A percentile compares a stretch with the other conserved stretches of the same genome.
These are phyloP conservation scores for Ischnura elegans DNA, from an alignment of 2,888 invertebrate species.

Conservation along the genomic window DNA sequence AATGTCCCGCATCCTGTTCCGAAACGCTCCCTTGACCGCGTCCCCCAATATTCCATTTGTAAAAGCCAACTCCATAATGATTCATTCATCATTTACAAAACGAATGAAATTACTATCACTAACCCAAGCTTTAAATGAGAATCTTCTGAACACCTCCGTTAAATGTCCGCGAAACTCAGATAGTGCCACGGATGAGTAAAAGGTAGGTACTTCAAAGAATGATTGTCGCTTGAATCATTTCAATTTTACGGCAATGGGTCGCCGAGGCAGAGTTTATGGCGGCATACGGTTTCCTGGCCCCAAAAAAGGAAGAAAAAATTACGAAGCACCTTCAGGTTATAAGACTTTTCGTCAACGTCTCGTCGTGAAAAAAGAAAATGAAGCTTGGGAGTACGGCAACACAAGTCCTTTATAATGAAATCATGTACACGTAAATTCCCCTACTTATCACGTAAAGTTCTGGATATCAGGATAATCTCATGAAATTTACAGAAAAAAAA, in stretches of 20 bases:
- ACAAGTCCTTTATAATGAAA: too few species aligned
- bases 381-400: too few species aligned
- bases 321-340: not conserved
- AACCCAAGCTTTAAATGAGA: not conserved
- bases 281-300: not conserved
- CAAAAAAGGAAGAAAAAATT: not conserved
- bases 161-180: not conserved
- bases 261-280: not conserved
- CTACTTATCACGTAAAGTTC: too few species aligned
- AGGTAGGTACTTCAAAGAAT: not conserved
- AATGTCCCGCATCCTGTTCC: not conserved
- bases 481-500: too few species aligned
- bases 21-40: not conserved
- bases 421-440: too few species aligned
- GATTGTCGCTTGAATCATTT: not conserved
- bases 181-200: not conserved
- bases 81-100: not conserved
- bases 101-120: not conserved
- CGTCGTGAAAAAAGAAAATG: too few species aligned
- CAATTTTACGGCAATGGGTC: not conserved
- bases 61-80: not conserved
- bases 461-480: too few species aligned
- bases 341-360: not conserved
- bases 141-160: not conserved
- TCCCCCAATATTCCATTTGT: not conserved